These are phyloP conservation scores for Sula dactylatra DNA, from an alignment of 2,113 vertebrate species.

Conservation along the genomic window DNA sequence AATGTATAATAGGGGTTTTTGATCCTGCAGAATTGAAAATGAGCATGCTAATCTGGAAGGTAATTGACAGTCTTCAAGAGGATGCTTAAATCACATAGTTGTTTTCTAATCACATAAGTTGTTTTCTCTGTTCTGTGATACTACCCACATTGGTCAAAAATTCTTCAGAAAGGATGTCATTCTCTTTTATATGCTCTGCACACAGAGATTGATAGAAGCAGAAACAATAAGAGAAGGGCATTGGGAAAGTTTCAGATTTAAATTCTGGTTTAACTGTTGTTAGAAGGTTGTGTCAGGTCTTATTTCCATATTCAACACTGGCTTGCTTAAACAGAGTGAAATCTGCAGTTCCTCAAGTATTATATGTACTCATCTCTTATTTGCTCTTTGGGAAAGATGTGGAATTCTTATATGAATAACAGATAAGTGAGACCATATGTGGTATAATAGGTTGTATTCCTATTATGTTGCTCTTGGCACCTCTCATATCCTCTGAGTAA, in stretches of 20 bases:
- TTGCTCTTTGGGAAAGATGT: conserved; percentile 13
- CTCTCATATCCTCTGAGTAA: conserved; percentile 31
- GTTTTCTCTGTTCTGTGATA: not conserved
- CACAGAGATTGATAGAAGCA: not conserved
- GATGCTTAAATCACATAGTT: not conserved
- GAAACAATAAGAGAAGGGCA: not conserved
- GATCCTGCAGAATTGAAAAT: not conserved
- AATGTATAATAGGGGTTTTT: not conserved
- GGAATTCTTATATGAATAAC: conserved; percentile 38
- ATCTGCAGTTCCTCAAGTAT: not conserved
- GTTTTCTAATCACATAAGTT: not conserved
- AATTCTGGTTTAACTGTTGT: not conserved
- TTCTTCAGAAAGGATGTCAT: not conserved
- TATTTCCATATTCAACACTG: not conserved
- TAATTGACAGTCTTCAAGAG: not conserved
- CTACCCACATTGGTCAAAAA: not conserved
- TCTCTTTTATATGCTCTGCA: not conserved
- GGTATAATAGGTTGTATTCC: conserved; percentile 40
- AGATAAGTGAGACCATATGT: conserved; percentile 58
- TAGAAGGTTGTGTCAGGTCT: not conserved
- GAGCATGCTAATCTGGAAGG: not conserved
- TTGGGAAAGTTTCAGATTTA: not conserved
- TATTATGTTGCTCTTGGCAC: conserved; percentile 55
- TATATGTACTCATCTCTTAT: not conserved
- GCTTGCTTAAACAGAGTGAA: not conserved